Conservation (phyloP, 2,113 vertebrate species). For the Ancistrus triradiatus region DNA sequence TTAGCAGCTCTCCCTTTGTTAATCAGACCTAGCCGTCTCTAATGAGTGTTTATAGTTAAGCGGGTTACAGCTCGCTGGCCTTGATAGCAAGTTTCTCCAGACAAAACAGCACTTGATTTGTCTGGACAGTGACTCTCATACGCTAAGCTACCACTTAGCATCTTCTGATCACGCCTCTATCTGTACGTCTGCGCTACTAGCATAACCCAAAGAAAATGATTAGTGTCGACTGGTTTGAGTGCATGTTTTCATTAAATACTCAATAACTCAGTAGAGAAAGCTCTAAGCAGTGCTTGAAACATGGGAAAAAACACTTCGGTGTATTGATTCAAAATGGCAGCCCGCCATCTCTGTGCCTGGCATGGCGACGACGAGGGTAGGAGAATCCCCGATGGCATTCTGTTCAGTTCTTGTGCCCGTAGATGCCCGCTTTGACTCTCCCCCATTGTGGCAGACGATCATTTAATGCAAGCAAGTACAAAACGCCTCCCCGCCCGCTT, state of each 20-base stretch:
- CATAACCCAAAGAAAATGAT: background rate
- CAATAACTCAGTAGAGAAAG: too few relatives aligned
- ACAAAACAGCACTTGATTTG: background rate
- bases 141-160: too few relatives aligned
- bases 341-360: constrained; percentile 57
- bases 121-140: background rate
- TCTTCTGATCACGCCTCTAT: background rate
- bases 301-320: background rate
- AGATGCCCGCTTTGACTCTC: constrained; percentile 57
- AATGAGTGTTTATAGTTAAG: constrained; percentile 83
- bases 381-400: constrained; percentile 56
- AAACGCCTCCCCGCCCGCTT: constrained; percentile 53
- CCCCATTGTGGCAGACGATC: constrained; percentile 59
- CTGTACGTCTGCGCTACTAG: background rate
- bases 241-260: too few relatives aligned
- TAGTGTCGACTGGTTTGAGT: too few relatives aligned
- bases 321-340: constrained; percentile 62
- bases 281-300: background rate
- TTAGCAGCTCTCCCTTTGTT: constrained; percentile 57
- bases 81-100: constrained; percentile 21
- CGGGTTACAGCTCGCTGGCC: constrained; percentile 69
- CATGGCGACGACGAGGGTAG: constrained; percentile 54
- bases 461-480: constrained; percentile 65
- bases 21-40: constrained; percentile 62
- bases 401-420: constrained; percentile 62